phyloP scores from a whole-genome alignment of 2,113 vertebrate species.

The Oriolus oriolus region DNA sequence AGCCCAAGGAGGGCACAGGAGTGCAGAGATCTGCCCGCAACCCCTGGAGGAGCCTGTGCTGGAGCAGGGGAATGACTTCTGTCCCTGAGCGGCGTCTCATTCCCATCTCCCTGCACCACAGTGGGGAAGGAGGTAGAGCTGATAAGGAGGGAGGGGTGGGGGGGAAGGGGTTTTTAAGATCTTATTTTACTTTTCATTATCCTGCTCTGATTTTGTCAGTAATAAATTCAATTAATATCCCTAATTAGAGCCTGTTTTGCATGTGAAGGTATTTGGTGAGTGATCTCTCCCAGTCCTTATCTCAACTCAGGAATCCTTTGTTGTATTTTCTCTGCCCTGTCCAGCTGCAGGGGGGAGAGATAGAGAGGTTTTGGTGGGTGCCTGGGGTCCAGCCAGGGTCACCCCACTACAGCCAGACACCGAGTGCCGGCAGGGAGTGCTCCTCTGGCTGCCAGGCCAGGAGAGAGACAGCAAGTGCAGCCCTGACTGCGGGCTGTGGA shows the following conservation, averaged over 20 bases:
- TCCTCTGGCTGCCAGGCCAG: neutral
- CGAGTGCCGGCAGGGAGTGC: neutral
- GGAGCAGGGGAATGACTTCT: neutral
- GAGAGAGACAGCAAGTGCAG: neutral
- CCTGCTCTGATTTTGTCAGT: neutral
- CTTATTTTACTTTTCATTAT: neutral
- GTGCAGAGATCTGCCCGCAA: neutral
- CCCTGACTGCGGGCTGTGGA: rapidly evolving
- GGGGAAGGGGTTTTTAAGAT: neutral
- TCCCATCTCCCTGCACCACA: neutral
- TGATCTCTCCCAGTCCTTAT: neutral
- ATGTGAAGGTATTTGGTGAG: neutral
- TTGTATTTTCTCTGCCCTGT: neutral
- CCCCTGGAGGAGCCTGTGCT: neutral
- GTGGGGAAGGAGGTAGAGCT: neutral
- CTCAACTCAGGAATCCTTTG: neutral
- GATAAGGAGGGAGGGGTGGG: neutral
- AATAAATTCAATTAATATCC: neutral
- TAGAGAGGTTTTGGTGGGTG: neutral
- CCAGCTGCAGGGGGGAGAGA: neutral
- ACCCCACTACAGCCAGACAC: neutral
- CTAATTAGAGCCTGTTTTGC: neutral
- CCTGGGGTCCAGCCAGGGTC: neutral
- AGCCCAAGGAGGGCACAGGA: neutral
- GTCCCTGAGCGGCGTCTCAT: neutral